Evolutionary conservation across 2,797 vertebrate genomes (phyloP), one percentile per base, ranked within the genome.

Genomic region (Malurus splendens): DNA sequence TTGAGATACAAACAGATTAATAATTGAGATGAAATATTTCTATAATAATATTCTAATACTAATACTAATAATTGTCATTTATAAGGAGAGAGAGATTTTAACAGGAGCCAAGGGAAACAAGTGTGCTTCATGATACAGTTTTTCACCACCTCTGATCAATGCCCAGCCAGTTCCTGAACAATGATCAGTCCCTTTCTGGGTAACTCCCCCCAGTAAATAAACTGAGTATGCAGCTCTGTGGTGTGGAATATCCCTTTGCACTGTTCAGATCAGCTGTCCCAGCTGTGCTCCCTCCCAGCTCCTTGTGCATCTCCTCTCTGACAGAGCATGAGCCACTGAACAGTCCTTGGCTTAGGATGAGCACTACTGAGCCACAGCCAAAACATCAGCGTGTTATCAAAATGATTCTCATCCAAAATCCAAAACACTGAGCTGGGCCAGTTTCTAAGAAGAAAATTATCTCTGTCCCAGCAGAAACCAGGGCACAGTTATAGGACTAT

Each of bases 331-430:
- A 61, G 48, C 7, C 27, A 10, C 27, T 55, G 55, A 4, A 25
- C 9, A 30, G 48, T 81, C 70, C 55, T 74, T 74, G 48, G 30
- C 0, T 1, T 0, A 3, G n/a, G 24, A 17, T 50, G 44, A 68
- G 56, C 55, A 33, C 42, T 25, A 7, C 62, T 56, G 68, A 61
- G 50, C 62, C 55, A 14, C 70, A 74, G 55, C 62, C 70, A 75
- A 61, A 87, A 62, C 32, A 68, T 44, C 38, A 11, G 39, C 6
- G 14, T 32, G 16, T 32, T 20, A 47, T 28, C 61, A 62, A 9
- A 17, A 12, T 33, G 22, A 18, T 56, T 68, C 50, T 44, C 28
- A 50, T 27, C 15, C 42, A 10, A 4, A 62, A 62, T 68, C 10
- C 85, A 61, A 68, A 68, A 50, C 32, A 81, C 28, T 39, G 56